Conservation (phyloP, 2,888 invertebrate species). For the Pogonocherus hispidulus region DNA sequence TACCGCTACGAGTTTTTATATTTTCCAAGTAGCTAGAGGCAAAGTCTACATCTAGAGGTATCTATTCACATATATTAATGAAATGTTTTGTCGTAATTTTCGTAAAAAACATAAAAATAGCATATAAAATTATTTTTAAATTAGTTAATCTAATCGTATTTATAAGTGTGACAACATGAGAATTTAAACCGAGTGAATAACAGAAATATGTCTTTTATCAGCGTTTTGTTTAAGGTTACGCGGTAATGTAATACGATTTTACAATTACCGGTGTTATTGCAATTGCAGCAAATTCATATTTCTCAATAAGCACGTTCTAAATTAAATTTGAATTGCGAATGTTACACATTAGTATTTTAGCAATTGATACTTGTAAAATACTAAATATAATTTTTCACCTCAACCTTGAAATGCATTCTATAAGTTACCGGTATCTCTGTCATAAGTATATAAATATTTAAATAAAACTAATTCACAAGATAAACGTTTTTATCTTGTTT, state of each 20-base stretch:
- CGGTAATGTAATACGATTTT: neutral
- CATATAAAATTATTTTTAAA: no score
- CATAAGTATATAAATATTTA: slow-evolving; percentile 1
- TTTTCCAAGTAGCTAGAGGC: no score
- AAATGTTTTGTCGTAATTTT: no score
- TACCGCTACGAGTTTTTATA: no score
- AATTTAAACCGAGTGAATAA: slow-evolving; percentile 6
- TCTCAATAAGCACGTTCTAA: neutral
- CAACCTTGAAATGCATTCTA: neutral
- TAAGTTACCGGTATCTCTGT: neutral
- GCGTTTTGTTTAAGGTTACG: slow-evolving; percentile 17
- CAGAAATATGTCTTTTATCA: slow-evolving; percentile 15
- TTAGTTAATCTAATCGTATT: slow-evolving; percentile 13
- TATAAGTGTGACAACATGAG: slow-evolving; percentile 15
- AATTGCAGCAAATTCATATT: neutral
- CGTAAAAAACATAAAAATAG: neutral
- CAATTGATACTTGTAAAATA: slow-evolving; percentile 3
- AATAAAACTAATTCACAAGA: slow-evolving; percentile 16
- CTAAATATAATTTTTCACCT: neutral
- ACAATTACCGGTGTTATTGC: neutral
- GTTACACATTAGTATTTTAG: neutral
- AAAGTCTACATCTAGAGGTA: no score
- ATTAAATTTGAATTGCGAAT: neutral
- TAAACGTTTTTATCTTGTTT: slow-evolving; percentile 18
- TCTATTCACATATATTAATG: no score